A percentile compares a stretch with the other conserved stretches of the same genome.
phyloP scores from a whole-genome alignment of 2,797 vertebrate genomes.

The Hyperoplus immaculatus region DNA sequence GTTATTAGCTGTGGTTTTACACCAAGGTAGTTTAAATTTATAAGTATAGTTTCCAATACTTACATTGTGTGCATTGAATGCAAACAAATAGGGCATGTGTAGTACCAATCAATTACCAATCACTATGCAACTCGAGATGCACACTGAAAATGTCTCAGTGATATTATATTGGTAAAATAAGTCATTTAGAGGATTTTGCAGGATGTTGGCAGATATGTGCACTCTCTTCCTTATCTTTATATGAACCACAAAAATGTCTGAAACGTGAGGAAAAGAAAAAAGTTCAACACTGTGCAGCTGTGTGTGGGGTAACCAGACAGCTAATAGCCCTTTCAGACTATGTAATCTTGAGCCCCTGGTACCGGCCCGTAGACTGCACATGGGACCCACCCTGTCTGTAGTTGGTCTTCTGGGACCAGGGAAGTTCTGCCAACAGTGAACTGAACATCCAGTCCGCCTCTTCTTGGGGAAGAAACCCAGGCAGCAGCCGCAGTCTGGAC shows the following conservation, averaged over 20 bases:
- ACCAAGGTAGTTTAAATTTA: no score
- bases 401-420: conserved; percentile 94
- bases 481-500: conserved; percentile 87
- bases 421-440: conserved; percentile 89
- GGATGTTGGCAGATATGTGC: not conserved
- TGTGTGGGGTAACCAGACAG: conserved; percentile 7
- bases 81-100: not conserved
- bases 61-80: not conserved
- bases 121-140: not conserved
- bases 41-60: no score
- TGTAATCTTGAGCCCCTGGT: not conserved
- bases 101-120: not conserved
- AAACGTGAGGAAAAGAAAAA: not conserved
- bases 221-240: not conserved
- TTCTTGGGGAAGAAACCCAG: conserved; percentile 87
- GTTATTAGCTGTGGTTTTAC: no score
- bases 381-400: conserved; percentile 76
- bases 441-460: conserved; percentile 94
- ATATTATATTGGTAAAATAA: not conserved
- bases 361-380: no score
- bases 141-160: not conserved
- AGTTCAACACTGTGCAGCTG: not conserved
- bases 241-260: not conserved
- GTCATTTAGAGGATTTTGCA: not conserved
- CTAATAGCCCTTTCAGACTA: not conserved